Evolutionary conservation across 2,888 invertebrate species (phyloP).

Genomic region (Drosophila setosimentum): DNA sequence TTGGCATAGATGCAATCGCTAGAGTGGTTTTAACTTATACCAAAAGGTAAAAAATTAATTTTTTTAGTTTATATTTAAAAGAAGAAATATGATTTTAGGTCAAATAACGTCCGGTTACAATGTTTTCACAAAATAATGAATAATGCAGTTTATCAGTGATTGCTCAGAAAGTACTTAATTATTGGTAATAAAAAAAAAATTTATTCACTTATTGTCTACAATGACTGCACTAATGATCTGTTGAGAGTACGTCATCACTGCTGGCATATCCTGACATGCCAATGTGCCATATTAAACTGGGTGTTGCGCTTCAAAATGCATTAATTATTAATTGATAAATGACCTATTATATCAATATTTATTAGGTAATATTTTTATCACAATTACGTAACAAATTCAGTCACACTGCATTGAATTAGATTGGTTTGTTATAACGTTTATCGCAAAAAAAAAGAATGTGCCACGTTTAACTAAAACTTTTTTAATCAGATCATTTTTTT

Average conservation of each 20-base stretch:
- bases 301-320: not conserved
- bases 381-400: not conserved
- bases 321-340: not conserved
- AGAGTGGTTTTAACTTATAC: slow-evolving; percentile 40
- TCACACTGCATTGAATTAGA: not conserved
- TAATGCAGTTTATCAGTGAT: slow-evolving; percentile 45
- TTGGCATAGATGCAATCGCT: slow-evolving; percentile 41
- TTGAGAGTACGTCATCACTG: slow-evolving; percentile 11
- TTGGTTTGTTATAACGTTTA: not conserved
- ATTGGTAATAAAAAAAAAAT: slow-evolving; percentile 37
- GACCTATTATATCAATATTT: not conserved
- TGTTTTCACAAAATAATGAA: slow-evolving; percentile 42
- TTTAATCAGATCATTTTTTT: not conserved
- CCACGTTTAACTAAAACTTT: not conserved
- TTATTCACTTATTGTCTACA: slow-evolving; percentile 38
- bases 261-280: slow-evolving; percentile 22
- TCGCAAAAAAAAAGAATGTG: not conserved
- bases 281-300: not conserved
- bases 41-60: slow-evolving; percentile 8
- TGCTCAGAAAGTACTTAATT: slow-evolving; percentile 61
- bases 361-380: not conserved
- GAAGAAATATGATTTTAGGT: not conserved
- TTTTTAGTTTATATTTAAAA: slow-evolving; percentile 16
- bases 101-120: slow-evolving; percentile 21
- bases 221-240: slow-evolving; percentile 35